Conservation (phyloP, 2,113 vertebrate species). For the Hemiscyllium ocellatum region DNA sequence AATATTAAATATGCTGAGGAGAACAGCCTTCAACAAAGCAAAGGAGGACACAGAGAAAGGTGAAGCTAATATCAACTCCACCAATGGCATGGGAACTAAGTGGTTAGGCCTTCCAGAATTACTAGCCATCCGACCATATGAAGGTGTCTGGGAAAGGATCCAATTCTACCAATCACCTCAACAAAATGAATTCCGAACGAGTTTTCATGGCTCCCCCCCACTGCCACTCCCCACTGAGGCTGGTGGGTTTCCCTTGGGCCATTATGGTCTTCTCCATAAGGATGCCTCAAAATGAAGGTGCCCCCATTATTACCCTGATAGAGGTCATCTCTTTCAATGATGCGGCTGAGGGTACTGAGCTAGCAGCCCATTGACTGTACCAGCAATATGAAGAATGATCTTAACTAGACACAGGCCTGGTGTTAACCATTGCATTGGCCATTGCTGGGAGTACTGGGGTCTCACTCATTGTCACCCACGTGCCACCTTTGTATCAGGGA, state of each 20-base stretch:
- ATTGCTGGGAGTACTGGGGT: background rate
- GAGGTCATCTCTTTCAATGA: background rate
- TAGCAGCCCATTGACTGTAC: background rate
- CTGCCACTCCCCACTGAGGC: too few species aligned
- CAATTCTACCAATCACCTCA: background rate
- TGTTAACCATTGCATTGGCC: background rate
- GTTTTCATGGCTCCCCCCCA: background rate
- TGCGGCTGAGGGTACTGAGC: background rate
- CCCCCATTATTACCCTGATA: background rate
- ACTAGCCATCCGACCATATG: background rate
- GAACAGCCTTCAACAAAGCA: background rate
- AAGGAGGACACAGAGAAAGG: background rate
- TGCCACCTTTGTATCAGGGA: too few species aligned
- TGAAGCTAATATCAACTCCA: background rate
- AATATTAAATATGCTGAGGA: background rate
- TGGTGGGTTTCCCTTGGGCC: background rate
- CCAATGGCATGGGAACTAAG: background rate
- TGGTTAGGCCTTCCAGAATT: background rate
- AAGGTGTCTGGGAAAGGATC: background rate
- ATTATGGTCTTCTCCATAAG: background rate
- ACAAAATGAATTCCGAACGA: background rate
- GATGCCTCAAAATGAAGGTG: background rate
- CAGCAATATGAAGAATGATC: too few species aligned
- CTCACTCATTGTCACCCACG: too few species aligned
- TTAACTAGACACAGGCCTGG: too few species aligned